Base-by-base conservation (phyloP, 2,113 vertebrate genomes). In the Macaca fascicularis region DNA sequence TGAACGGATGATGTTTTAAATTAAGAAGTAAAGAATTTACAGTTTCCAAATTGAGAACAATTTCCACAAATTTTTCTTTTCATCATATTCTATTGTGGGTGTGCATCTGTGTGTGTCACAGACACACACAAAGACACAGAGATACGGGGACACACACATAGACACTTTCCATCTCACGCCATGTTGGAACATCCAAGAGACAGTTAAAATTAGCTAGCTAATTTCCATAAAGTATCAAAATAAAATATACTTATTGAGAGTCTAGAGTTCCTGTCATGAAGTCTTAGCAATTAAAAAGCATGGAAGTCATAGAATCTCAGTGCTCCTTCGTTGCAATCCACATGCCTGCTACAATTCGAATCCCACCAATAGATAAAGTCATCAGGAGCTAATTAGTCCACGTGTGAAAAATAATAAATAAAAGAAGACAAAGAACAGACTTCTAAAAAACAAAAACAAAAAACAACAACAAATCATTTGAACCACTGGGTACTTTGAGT, bases 321-420 rank as follows among this genome's bases (percentile, higher is more conserved):
- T 20, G n/a, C 17, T n/a, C 12, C 32, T 91, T 81, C 13, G 23
- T n/a, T 89, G n/a, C 2, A 90, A 48, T 80, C 84, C 35, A 75
- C 4, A 57, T 8, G 30, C 8, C 6, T 4, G 19, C 38, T 52
- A 50, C 70, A 67, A 13, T 61, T 52, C 48, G 83, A 79, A 91
- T 75, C 30, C 50, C 75, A 69, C 52, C 79, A 80, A 85, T 3
- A 96, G 75, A 95, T 85, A 78, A 93, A 90, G 88, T 89, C 88
- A 67, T 92, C 6, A 38, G 30, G 57, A 85, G 87, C 83, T 97
- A 90, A 97, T 93, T 92, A 90, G 50, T 78, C 64, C 76, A 19
- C 38, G 20, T 30, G 38, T 74, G 89, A 92, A 90, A 64, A 30
- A 30, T 12, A 27, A 61, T 27, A 61, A 32, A 61, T 11, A 27